Conservation (phyloP, 1,140 invertebrate genomes). For the Mylabris phalerata region DNA sequence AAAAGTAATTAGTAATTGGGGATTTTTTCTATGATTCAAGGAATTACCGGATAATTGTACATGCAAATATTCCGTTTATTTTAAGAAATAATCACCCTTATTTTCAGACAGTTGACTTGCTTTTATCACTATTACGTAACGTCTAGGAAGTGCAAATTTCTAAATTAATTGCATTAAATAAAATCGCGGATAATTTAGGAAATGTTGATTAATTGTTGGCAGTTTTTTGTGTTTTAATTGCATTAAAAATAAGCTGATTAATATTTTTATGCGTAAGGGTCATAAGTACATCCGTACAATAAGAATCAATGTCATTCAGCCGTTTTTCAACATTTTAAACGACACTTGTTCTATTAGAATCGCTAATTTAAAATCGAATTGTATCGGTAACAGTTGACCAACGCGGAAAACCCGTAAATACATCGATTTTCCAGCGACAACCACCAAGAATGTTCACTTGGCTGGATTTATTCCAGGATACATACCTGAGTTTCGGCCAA, state of each 20-base stretch:
- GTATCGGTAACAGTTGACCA: too few species aligned
- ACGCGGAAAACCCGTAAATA: too few species aligned
- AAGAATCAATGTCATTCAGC: conserved; percentile 1
- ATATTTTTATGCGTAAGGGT: background rate
- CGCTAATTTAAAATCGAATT: too few species aligned
- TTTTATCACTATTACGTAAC: conserved; percentile 13
- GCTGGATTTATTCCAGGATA: background rate
- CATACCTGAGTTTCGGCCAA: conserved; percentile 27
- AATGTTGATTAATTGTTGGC: background rate
- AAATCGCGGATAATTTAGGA: background rate
- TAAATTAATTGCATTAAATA: background rate
- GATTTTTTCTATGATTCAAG: background rate
- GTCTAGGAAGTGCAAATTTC: background rate
- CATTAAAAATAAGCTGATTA: background rate
- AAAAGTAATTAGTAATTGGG: background rate
- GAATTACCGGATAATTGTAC: background rate
- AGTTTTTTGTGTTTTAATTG: background rate
- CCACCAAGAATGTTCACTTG: too few species aligned
- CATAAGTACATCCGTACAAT: conserved; percentile 10
- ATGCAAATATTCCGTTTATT: background rate
- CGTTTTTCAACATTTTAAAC: background rate
- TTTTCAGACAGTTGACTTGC: conserved; percentile 1
- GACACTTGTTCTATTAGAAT: background rate
- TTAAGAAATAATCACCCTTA: background rate
- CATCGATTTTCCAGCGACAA: too few species aligned